Conservation (phyloP, 1,140 invertebrate genomes). For the Ericerus pela region DNA sequence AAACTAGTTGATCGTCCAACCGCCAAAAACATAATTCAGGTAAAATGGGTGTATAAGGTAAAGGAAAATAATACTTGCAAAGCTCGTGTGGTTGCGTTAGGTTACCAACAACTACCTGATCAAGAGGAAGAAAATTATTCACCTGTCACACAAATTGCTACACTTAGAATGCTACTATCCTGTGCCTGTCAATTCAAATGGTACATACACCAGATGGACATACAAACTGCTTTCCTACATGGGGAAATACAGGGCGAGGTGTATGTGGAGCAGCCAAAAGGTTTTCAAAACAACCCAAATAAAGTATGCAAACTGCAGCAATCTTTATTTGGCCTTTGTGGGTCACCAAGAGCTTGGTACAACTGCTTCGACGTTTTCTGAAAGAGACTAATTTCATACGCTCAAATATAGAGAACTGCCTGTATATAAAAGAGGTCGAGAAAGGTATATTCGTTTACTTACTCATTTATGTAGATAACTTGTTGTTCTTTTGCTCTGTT, state of each 20-base stretch:
- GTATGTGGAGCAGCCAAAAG: conserved; percentile 29
- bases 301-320: conserved; percentile 25
- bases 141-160: too few relatives aligned
- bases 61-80: background rate
- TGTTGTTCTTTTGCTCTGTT: background rate
- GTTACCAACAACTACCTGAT: background rate
- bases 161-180: background rate
- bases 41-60: background rate
- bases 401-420: conserved; percentile 3
- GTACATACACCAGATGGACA: background rate
- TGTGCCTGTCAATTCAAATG: background rate
- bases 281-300: conserved; percentile 17
- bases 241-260: conserved; percentile 28
- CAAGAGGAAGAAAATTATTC: background rate
- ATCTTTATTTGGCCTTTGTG: conserved; percentile 26
- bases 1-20: too few relatives aligned
- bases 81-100: background rate
- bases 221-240: conserved; percentile 21
- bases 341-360: conserved; percentile 28
- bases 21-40: background rate
- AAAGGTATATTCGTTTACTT: background rate
- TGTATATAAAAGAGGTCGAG: background rate
- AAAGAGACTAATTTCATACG: background rate
- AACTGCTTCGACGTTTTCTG: conserved; percentile 11
- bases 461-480: conserved; percentile 6